Percentiles rank a stretch among this genome's conserved stretches.
Evolutionary conservation across 2,113 vertebrate genomes (phyloP).

Genomic region (Parotia lawesii): DNA sequence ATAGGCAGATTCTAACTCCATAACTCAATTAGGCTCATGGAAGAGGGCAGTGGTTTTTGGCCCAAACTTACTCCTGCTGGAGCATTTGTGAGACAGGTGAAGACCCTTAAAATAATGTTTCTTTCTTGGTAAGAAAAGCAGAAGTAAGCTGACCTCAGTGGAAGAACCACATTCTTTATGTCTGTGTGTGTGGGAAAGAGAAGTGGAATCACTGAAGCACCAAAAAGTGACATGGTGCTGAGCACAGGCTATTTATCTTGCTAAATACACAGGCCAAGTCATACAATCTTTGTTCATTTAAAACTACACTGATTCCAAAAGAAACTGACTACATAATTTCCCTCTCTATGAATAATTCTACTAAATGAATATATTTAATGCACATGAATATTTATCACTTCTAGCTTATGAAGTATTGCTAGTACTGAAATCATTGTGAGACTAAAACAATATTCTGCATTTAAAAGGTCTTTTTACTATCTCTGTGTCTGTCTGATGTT

Average conservation of each 20-base stretch:
- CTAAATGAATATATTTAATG: constrained; percentile 46
- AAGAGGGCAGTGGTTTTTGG: not conserved
- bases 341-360: constrained; percentile 49
- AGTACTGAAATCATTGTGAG: not conserved
- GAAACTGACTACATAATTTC: constrained; percentile 59
- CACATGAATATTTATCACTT: constrained; percentile 55
- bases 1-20: not conserved
- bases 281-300: constrained; percentile 31
- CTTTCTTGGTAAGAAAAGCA: not conserved
- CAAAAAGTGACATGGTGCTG: not conserved
- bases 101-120: not conserved
- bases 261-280: constrained; percentile 13
- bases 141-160: not conserved
- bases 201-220: not conserved
- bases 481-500: not conserved
- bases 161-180: not conserved
- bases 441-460: constrained; percentile 23
- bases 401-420: constrained; percentile 26
- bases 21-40: not conserved
- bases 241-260: constrained; percentile 32
- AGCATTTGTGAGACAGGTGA: not conserved
- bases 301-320: constrained; percentile 38
- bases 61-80: not conserved
- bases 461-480: constrained; percentile 16
- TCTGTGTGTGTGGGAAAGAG: not conserved